Evolutionary conservation across 2,797 vertebrate genomes (phyloP).

Genomic region (Vipera ursinii): DNA sequence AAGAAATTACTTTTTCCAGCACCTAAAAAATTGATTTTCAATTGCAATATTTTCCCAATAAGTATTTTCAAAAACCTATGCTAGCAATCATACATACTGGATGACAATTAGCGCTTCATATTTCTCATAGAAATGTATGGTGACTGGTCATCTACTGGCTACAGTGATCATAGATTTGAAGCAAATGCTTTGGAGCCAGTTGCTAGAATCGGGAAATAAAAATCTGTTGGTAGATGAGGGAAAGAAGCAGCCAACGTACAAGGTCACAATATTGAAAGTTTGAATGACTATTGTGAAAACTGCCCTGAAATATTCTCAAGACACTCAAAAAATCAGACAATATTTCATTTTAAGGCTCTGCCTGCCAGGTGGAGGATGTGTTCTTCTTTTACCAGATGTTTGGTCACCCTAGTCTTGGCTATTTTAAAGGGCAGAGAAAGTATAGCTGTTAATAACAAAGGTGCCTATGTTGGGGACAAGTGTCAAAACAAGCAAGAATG

Average conservation of each 20-base stretch:
- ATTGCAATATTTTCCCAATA: not conserved
- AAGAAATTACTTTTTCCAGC: not conserved
- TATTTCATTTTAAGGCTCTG: not conserved
- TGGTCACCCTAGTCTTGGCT: not conserved
- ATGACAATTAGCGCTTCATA: not conserved
- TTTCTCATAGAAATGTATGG: not conserved
- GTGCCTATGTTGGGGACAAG: not conserved
- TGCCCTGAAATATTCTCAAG: not conserved
- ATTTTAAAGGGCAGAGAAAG: not conserved
- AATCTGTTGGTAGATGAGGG: not conserved
- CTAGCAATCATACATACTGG: not conserved
- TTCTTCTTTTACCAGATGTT: not conserved
- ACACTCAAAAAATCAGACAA: not conserved
- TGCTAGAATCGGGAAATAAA: not conserved
- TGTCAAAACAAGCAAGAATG: not conserved
- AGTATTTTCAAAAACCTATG: not conserved
- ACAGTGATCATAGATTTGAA: not conserved
- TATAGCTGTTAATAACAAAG: not conserved
- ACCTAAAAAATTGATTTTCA: not conserved
- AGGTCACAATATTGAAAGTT: not conserved
- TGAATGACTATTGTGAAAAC: not conserved
- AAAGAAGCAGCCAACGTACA: not conserved
- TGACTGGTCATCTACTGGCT: not conserved
- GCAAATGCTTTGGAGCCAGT: not conserved
- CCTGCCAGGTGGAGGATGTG: not conserved